A percentile compares a stretch with the other conserved stretches of the same genome.
These are phyloP conservation scores for Heteronetta atricapilla DNA, from an alignment of 2,113 vertebrate species.

Conservation along the genomic window DNA sequence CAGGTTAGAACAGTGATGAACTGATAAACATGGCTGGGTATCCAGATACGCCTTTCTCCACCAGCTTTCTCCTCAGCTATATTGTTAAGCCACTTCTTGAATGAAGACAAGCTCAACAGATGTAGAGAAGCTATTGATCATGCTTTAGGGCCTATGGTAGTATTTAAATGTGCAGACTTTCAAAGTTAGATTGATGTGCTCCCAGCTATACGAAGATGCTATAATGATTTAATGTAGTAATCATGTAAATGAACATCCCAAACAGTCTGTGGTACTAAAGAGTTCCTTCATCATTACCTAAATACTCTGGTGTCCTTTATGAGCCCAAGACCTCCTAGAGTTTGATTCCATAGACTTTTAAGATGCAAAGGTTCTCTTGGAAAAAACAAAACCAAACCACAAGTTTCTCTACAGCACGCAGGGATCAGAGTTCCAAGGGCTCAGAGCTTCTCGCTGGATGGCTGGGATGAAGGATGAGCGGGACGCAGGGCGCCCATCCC, in stretches of 20 bases:
- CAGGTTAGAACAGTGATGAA: background rate
- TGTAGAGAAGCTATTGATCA: background rate
- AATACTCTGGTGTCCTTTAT: background rate
- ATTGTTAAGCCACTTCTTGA: background rate
- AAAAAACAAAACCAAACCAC: background rate
- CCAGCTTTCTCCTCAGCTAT: background rate
- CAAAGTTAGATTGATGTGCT: background rate
- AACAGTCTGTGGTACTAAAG: background rate
- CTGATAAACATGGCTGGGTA: fast-evolving
- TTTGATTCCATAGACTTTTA: background rate
- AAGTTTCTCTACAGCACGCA: background rate
- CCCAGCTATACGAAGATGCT: background rate
- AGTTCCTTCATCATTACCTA: background rate
- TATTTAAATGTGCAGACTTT: background rate
- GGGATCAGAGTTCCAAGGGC: background rate
- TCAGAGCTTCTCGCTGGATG: background rate
- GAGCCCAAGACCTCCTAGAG: background rate
- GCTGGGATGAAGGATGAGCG: background rate
- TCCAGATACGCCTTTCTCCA: background rate
- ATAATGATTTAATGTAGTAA: background rate
- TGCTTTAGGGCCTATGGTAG: background rate
- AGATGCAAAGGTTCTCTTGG: background rate
- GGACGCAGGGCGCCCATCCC: background rate
- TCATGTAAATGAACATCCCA: background rate
- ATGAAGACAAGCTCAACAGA: background rate